phyloP scores from a whole-genome alignment of 2,113 vertebrate genomes.

The Petromus typicus region DNA sequence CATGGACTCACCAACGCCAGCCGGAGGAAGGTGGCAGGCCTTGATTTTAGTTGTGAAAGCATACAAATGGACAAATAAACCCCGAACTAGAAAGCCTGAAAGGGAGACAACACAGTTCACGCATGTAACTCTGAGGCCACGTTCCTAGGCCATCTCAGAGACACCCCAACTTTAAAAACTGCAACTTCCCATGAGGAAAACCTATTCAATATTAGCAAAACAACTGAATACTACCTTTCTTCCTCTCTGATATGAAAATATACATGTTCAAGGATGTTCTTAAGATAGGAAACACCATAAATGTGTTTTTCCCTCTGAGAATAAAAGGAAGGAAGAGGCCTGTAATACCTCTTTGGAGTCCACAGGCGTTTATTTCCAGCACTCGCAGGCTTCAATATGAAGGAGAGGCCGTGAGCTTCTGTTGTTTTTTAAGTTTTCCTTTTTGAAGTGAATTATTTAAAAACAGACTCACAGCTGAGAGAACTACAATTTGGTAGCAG shows the following conservation, averaged over 20 bases:
- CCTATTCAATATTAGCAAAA: constrained; percentile 34
- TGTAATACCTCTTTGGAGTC: constrained; percentile 19
- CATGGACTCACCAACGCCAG: neutral
- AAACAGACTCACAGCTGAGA: constrained; percentile 11
- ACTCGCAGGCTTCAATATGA: neutral
- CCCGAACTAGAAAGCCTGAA: neutral
- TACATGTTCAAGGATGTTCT: constrained; percentile 34
- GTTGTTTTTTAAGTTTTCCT: neutral
- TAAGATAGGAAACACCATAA: constrained; percentile 39
- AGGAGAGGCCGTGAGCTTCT: constrained; percentile 29
- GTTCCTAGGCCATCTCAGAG: neutral
- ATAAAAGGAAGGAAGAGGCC: constrained; percentile 62
- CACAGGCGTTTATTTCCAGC: constrained; percentile 51
- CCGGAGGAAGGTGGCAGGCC: neutral
- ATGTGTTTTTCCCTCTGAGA: constrained; percentile 50
- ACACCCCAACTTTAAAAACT: constrained; percentile 19
- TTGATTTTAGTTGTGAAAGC: neutral
- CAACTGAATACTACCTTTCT: constrained; percentile 29
- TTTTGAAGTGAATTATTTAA: constrained; percentile 45
- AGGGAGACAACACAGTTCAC: neutral
- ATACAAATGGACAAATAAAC: neutral
- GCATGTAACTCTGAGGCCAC: neutral
- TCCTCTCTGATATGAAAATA: constrained; percentile 53
- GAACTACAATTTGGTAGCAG: neutral
- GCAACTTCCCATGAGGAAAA: neutral